phyloP scores from a whole-genome alignment of 2,113 vertebrate species.

The Empidonax alnorum region DNA sequence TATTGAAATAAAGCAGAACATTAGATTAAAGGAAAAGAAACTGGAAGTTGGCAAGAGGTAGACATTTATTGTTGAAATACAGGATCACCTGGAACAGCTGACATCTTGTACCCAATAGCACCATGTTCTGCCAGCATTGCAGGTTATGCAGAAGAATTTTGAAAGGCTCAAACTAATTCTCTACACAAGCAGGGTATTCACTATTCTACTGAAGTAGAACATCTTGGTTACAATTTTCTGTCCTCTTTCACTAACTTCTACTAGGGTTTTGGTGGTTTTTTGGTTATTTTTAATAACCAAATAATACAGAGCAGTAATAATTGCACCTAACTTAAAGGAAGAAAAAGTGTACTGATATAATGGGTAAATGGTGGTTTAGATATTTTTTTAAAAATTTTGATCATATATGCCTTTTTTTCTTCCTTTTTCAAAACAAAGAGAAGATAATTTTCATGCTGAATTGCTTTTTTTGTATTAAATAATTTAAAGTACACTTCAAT shows the following conservation, averaged over 20 bases:
- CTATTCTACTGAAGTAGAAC: background rate
- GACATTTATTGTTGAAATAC: background rate
- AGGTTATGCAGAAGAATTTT: background rate
- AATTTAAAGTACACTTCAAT: background rate
- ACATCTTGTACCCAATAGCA: fast-evolving
- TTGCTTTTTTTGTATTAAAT: background rate
- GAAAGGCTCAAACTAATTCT: background rate
- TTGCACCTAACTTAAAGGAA: background rate
- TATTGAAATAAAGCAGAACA: background rate
- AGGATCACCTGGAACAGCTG: background rate
- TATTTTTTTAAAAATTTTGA: background rate
- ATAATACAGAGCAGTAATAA: background rate
- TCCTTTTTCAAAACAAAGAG: background rate
- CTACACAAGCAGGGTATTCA: background rate
- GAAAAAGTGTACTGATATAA: background rate
- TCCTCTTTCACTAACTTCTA: background rate
- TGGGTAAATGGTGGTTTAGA: background rate
- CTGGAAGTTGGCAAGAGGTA: background rate
- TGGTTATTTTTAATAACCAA: background rate
- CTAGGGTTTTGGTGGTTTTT: background rate
- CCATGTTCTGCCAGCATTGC: background rate
- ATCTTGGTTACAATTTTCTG: background rate
- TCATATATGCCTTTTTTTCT: background rate
- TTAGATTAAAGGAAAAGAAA: background rate
- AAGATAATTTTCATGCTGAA: background rate